A percentile compares a stretch with the other conserved stretches of the same genome.
Conservation (phyloP, 2,888 invertebrate species). For the Cyrtodaria siliqua region DNA sequence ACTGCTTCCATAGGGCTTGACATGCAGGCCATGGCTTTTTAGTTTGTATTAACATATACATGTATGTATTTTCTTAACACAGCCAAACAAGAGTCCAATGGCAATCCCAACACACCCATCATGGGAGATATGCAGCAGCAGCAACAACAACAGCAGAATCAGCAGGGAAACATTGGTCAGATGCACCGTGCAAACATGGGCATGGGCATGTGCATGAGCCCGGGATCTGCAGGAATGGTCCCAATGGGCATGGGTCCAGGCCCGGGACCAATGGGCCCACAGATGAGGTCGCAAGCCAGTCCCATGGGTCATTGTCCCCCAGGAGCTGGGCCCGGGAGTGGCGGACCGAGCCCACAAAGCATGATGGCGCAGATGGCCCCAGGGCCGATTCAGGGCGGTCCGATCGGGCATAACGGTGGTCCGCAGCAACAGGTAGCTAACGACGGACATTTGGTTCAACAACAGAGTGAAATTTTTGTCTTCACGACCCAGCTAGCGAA, state of each 20-base stretch:
- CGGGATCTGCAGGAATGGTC: conserved; percentile 39
- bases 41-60: too few species aligned
- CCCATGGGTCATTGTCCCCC: background rate
- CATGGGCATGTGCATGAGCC: conserved; percentile 39
- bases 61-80: background rate
- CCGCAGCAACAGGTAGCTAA: conserved; percentile 60
- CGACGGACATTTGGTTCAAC: conserved; percentile 88
- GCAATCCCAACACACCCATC: conserved; percentile 52
- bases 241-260: conserved; percentile 19
- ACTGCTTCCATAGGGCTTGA: too few species aligned
- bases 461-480: conserved; percentile 99
- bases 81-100: conserved; percentile 60
- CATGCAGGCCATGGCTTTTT: too few species aligned
- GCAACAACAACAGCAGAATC: conserved; percentile 17
- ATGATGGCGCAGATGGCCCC: conserved; percentile 1
- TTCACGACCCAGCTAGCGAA: conserved; percentile 98
- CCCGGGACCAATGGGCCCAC: conserved; percentile 1
- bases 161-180: conserved; percentile 3
- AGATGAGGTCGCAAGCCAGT: conserved; percentile 21
- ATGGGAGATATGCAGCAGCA: conserved; percentile 41
- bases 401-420: conserved; percentile 29
- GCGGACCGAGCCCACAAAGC: conserved; percentile 29
- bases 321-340: conserved; percentile 36
- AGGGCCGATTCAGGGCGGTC: conserved; percentile 45
- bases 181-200: conserved; percentile 32